These are phyloP conservation scores for Petrocephalus microphthalmus DNA, from an alignment of 2,113 vertebrate genomes.

Conservation along the genomic window DNA sequence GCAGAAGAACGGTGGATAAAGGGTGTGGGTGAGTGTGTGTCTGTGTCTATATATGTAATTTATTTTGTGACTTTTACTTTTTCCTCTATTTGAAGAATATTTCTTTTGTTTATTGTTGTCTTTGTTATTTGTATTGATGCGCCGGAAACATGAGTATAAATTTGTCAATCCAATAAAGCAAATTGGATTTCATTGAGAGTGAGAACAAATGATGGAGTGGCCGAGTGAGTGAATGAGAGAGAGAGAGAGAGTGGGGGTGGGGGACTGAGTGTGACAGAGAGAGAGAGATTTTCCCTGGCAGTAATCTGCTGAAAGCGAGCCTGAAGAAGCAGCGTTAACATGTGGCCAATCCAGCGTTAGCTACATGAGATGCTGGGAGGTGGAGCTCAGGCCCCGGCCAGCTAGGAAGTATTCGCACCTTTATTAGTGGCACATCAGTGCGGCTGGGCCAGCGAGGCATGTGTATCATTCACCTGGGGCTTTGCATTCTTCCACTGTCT, in stretches of 20 bases:
- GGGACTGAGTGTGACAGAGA: neutral
- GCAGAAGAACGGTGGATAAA: neutral
- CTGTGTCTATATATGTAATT: neutral
- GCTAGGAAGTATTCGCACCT: neutral
- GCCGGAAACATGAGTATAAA: conserved; percentile 3
- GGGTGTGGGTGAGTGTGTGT: neutral
- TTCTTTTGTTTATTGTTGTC: conserved; percentile 6
- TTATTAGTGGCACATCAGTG: neutral
- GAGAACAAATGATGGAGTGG: neutral
- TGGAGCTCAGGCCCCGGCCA: neutral
- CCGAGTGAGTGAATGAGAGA: neutral
- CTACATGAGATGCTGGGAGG: conserved; percentile 21
- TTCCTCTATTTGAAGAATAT: neutral
- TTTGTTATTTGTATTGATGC: neutral
- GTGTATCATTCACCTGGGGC: neutral
- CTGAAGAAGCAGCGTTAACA: conserved; percentile 27
- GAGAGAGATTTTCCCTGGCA: neutral
- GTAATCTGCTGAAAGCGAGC: conserved; percentile 20
- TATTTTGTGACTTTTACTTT: neutral
- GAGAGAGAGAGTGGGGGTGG: neutral
- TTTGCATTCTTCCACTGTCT: neutral
- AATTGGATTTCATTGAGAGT: neutral
- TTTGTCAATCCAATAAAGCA: conserved; percentile 17
- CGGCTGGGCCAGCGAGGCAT: neutral
- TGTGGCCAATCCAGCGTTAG: conserved; percentile 25